Evolutionary conservation across 2,113 vertebrate species (phyloP), one percentile per base, ranked within the genome.

Genomic region (Sapajus apella): DNA sequence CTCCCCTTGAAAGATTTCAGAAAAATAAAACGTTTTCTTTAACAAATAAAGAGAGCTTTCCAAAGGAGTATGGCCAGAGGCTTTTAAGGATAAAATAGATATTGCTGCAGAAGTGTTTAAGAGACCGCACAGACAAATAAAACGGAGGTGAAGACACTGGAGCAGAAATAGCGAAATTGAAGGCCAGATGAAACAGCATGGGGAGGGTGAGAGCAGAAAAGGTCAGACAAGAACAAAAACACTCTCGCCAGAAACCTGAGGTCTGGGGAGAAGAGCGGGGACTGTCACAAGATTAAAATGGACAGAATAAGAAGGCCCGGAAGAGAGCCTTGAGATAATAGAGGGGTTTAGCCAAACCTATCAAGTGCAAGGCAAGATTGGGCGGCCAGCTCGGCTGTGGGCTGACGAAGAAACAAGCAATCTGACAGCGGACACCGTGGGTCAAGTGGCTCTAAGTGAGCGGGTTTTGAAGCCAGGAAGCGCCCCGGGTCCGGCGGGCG

Each of bases 61-160:
- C 75, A 40, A 73, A 80, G 90, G n/a, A 94, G 70, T 30, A 58
- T 3, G 83, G 91, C 73, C 80, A 83, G 91, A 70, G 61, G 75
- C 70, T 80, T 90, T 95, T 76, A 80, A 73, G 30, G 95, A 95
- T 97, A 90, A 93, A 95, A 95, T 70, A 95, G 94, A 72, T 89
- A 70, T 47, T 70, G 43, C 56, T 66, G 58, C 82, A 90, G 80
- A 94, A 43, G 47, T 58, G 6, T 61, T 86, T 89, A 87, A 52
- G 55, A 17, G 37, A 83, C 58, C 87, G 50, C 79, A 76, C 43
- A 50, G 82, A 66, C 37, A 87, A 80, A 93, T 72, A 83, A 97
- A 95, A 96, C 2, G 21, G 93, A 96, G 79, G 89, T 86, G 64
- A 89, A 37, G 47, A 90, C 89, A 61, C 72, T 1, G 21, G 55